Evolutionary conservation across 2,888 invertebrate species (phyloP).

Genomic region (Chymomyza fuscimana): DNA sequence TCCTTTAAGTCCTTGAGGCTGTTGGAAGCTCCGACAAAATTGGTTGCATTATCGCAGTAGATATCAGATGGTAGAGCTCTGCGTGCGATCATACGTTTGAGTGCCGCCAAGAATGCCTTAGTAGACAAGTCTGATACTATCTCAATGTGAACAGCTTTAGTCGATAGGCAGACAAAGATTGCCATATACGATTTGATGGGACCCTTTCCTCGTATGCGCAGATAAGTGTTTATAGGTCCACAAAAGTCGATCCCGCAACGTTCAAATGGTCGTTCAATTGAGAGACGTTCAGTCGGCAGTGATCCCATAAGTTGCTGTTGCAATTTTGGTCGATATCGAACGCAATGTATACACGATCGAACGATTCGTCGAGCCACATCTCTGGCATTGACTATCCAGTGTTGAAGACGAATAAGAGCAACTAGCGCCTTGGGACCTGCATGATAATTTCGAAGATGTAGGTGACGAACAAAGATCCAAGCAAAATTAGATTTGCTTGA

Average conservation of each 20-base stretch:
- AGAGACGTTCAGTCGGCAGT: constrained; percentile 26
- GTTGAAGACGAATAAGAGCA: not conserved
- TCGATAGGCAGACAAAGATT: too few relatives aligned
- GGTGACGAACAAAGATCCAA: not conserved
- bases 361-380: not conserved
- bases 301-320: constrained; percentile 31
- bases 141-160: not conserved
- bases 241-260: too few relatives aligned
- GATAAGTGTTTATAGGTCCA: too few relatives aligned
- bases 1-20: constrained; percentile 19
- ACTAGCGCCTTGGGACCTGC: not conserved
- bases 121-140: not conserved
- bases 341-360: constrained; percentile 12
- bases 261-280: too few relatives aligned
- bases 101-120: constrained; percentile 27
- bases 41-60: constrained; percentile 30
- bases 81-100: constrained; percentile 23
- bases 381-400: not conserved
- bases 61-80: constrained; percentile 14
- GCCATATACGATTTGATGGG: too few relatives aligned
- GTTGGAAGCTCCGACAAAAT: constrained; percentile 25
- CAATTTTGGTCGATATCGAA: constrained; percentile 29
- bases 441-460: too few relatives aligned
- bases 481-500: not conserved
- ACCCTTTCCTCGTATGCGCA: too few relatives aligned